Evolutionary conservation across 2,888 invertebrate species (phyloP), one percentile per base, ranked within the genome.

Genomic region (Microplitis deprimator): DNA sequence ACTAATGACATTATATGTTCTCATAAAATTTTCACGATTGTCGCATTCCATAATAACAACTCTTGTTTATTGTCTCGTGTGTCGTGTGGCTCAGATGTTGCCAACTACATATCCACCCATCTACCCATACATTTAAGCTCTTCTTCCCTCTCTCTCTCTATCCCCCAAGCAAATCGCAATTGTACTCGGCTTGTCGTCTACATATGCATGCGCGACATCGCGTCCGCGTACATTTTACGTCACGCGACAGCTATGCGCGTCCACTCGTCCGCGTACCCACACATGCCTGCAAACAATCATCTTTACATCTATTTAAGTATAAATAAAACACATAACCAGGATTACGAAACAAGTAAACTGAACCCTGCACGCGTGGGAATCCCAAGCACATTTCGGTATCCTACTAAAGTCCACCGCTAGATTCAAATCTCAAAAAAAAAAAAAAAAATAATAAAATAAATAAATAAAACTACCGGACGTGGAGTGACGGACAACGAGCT

Each of bases 221-320:
- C 65, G 38, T 65, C 65, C 65, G 65, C 38, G 65, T 68, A 62
- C 7, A 67, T 41, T 59, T 70, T 75, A 64, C 79, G 83, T 84
- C 83, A 81, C 79, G 80, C 81, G 81, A 82, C 79, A 81, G 80
- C 67, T 84, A 79, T 82, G 80, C 73, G 81, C 80, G 77, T 76
- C 76, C 61, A 60, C 67, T 62, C 50, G 50, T 8, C 10, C 50
- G 13, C 50, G 13, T 50, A 50, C 50, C 13, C 50, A 62, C 64
- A 62, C 40, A 73, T 40, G 75, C 17, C 50, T 38, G 38, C 75
- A 10, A n/a, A 50, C 50, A 50, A 50, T 50, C 50, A 50, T 50
- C 50, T 13, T 50, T 50, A 20, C 8, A 13, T 29, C 29, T 29
- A 29, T 29, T 29, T 29, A 29, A 29, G 4, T 29, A 29, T 29